phyloP scores from a whole-genome alignment of 2,888 invertebrate species.

The Agrotis segetum region DNA sequence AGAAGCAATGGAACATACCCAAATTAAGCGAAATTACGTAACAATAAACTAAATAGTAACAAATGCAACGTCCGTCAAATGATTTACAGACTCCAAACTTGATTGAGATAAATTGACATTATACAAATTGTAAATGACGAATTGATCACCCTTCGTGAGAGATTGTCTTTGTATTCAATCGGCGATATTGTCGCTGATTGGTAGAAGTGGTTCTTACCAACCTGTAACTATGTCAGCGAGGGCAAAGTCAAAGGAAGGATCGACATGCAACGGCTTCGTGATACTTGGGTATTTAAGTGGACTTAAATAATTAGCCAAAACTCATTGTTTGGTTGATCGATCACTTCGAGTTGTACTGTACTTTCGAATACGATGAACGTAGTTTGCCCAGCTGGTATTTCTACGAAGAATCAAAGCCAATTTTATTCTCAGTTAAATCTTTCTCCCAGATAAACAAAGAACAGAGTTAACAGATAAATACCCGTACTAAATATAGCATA shows the following conservation, averaged over 20 bases:
- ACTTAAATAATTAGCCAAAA: constrained; percentile 11
- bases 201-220: constrained; percentile 72
- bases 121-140: constrained; percentile 89
- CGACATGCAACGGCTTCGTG: constrained; percentile 40
- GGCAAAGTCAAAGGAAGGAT: constrained; percentile 61
- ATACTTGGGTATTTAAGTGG: constrained; percentile 1
- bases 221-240: constrained; percentile 57
- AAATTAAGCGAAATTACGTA: constrained; percentile 42
- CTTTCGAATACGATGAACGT: not conserved
- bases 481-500: too few relatives aligned
- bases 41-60: constrained; percentile 50
- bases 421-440: too few relatives aligned
- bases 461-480: too few relatives aligned
- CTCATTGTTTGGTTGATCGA: not conserved
- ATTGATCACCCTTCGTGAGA: constrained; percentile 84
- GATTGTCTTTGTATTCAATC: constrained; percentile 73
- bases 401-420: too few relatives aligned
- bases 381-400: not conserved
- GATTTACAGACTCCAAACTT: constrained; percentile 63
- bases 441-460: too few relatives aligned
- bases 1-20: constrained; percentile 35
- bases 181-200: constrained; percentile 78
- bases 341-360: not conserved
- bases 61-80: constrained; percentile 57
- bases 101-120: constrained; percentile 89